Evolutionary conservation across 1,140 invertebrate species (phyloP).

Genomic region (Drosophila burlai): DNA sequence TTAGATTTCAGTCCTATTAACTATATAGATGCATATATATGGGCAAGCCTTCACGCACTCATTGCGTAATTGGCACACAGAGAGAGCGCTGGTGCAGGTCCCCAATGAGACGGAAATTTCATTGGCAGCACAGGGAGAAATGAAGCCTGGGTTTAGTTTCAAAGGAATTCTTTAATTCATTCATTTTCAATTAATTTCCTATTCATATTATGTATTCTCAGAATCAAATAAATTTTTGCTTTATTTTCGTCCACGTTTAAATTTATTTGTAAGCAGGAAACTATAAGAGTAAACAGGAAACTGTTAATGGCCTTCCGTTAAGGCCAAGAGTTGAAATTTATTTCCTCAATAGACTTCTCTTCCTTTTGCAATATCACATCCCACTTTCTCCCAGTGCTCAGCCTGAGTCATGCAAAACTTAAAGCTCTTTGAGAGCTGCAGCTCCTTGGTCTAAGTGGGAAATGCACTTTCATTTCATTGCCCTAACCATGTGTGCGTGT

Average conservation of each 20-base stretch:
- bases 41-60: conserved; percentile 31
- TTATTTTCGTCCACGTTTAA: no score
- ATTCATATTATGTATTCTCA: no score
- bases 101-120: conserved; percentile 47
- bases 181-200: no score
- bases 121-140: conserved; percentile 27
- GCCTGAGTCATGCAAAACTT: conserved; percentile 2
- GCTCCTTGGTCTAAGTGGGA: conserved; percentile 45
- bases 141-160: no score
- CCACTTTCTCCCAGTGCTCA: not conserved
- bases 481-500: conserved; percentile 31
- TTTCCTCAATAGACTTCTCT: no score
- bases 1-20: conserved; percentile 10
- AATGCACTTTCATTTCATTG: conserved; percentile 61
- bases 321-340: no score
- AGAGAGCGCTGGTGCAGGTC: conserved; percentile 1
- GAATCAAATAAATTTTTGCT: no score
- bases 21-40: conserved; percentile 10
- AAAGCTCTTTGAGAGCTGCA: conserved; percentile 36
- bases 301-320: no score
- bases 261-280: not conserved
- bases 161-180: no score
- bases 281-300: not conserved
- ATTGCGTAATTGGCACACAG: conserved; percentile 53
- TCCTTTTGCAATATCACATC: no score